phyloP scores from a whole-genome alignment of 2,888 invertebrate species.

The Brachypterus glaber region DNA sequence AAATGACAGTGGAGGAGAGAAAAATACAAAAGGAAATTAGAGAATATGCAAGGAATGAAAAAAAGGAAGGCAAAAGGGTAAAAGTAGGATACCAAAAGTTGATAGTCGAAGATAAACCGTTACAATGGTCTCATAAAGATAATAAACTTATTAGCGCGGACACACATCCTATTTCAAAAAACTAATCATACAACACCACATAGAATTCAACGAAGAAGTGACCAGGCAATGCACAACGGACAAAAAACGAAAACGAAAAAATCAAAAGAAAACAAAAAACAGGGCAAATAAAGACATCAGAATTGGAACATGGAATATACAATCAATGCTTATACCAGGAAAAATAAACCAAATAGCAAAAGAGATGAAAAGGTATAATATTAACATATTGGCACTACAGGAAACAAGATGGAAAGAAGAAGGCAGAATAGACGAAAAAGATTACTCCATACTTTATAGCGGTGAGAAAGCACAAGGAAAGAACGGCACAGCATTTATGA shows the following conservation, averaged over 20 bases:
- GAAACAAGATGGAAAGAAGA: not conserved
- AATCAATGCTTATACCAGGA: not conserved
- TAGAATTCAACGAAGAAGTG: too few species aligned
- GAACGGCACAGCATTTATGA: not conserved
- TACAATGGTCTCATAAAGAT: too few species aligned
- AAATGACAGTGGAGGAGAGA: too few species aligned
- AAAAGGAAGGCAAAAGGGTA: too few species aligned
- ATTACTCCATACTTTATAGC: not conserved
- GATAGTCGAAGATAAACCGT: too few species aligned
- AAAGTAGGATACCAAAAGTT: too few species aligned
- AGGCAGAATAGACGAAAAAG: not conserved
- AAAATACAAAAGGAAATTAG: too few species aligned
- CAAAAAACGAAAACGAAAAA: not conserved
- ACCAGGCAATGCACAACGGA: too few species aligned
- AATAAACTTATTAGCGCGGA: too few species aligned
- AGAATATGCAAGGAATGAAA: too few species aligned
- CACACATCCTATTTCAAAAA: too few species aligned
- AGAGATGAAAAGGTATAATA: not conserved
- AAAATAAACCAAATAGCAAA: not conserved
- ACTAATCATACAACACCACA: too few species aligned
- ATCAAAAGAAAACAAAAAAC: not conserved
- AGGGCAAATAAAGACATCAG: not conserved
- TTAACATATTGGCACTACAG: not conserved
- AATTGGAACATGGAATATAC: not conserved
- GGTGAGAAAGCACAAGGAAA: not conserved